These are phyloP conservation scores for Haliclona indistincta DNA, from an alignment of 37 sponge, comb jelly and placozoan species.

Conservation along the genomic window DNA sequence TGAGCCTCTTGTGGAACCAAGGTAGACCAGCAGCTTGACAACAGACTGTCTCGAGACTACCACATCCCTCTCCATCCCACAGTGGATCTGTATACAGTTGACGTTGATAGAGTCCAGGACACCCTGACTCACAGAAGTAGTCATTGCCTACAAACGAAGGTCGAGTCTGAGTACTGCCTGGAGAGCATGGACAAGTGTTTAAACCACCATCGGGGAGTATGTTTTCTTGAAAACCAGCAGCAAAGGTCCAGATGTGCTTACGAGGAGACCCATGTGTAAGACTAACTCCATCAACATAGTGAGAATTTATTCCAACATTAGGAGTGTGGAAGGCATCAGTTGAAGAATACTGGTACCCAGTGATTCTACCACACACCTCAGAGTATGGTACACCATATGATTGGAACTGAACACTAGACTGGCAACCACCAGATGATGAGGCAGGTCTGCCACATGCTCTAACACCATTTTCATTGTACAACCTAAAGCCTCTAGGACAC, in stretches of 20 bases:
- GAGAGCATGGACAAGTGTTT: conserved; percentile 8
- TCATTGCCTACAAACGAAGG: conserved; percentile 7
- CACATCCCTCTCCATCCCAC: conserved; percentile 49
- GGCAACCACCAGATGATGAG: neutral
- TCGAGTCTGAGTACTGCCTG: neutral
- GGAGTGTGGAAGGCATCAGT: neutral
- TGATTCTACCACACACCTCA: conserved; percentile 28
- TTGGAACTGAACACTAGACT: neutral
- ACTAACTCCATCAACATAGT: conserved; percentile 32
- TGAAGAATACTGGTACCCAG: neutral
- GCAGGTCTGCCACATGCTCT: conserved; percentile 20
- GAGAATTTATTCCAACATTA: neutral
- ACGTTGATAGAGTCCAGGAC: neutral
- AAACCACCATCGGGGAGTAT: neutral
- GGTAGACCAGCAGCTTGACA: conserved; percentile 17
- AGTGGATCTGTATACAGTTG: too few relatives aligned
- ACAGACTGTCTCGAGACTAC: neutral
- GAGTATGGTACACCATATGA: conserved; percentile 4
- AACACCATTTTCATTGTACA: neutral
- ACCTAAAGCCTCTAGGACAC: conserved; percentile 3
- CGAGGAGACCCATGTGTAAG: conserved; percentile 25
- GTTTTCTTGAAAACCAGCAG: neutral
- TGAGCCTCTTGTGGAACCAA: conserved; percentile 27
- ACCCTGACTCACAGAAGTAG: conserved; percentile 2
- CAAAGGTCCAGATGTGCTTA: conserved; percentile 36